Evolutionary conservation across 23 tunicate genomes (phyloP).

Genomic region (Ascidia mentula): DNA sequence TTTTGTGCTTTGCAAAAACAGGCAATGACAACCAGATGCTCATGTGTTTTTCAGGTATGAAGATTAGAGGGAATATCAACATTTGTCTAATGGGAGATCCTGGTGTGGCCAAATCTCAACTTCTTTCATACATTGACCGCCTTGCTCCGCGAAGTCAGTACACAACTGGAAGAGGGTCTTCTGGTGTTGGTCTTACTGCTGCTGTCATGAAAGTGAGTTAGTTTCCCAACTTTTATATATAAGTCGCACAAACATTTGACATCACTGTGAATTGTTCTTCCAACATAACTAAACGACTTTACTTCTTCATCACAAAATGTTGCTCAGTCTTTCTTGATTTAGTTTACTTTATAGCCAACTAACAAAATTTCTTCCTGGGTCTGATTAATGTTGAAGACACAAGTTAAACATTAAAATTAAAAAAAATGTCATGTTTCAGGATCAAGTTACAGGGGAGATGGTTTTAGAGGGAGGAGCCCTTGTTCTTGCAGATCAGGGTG

Average conservation of each 20-base stretch:
- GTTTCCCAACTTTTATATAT: too few relatives aligned
- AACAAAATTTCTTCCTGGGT: too few relatives aligned
- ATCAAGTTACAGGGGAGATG: constrained; percentile 96
- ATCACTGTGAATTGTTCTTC: too few relatives aligned
- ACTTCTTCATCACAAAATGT: too few relatives aligned
- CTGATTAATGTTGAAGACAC: too few relatives aligned
- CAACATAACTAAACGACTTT: too few relatives aligned
- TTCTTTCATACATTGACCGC: constrained; percentile 94
- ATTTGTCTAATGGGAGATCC: constrained; percentile 99
- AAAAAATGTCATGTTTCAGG: constrained; percentile 55
- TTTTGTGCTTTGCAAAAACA: too few relatives aligned
- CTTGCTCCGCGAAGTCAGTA: constrained; percentile 98
- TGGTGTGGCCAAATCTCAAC: constrained; percentile 99
- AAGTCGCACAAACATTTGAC: too few relatives aligned
- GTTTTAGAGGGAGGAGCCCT: constrained; percentile 98
- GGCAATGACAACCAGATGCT: too few relatives aligned
- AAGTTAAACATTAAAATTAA: too few relatives aligned
- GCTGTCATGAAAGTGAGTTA: constrained; percentile 87
- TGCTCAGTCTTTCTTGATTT: too few relatives aligned
- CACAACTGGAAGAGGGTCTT: constrained; percentile 99
- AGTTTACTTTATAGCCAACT: too few relatives aligned
- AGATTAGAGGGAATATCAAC: constrained; percentile 96
- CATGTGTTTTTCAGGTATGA: constrained; percentile 67
- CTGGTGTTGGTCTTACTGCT: constrained; percentile 99
- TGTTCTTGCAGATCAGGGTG: constrained; percentile 98